phyloP scores from a whole-genome alignment of 2,888 invertebrate genomes.

The Venustoraphidia nigricollis region DNA sequence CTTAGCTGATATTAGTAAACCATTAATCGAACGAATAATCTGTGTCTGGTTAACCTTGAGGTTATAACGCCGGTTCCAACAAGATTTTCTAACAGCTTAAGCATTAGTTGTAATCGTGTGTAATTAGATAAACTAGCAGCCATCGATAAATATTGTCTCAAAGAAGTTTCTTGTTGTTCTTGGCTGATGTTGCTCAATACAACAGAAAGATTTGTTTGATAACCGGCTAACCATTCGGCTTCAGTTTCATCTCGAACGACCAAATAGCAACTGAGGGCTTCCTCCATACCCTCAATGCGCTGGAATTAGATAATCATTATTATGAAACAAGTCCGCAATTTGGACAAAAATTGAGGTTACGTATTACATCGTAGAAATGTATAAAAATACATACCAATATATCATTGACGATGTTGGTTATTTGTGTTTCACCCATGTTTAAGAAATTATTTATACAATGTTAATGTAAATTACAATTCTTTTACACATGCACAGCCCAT shows the following conservation, averaged over 20 bases:
- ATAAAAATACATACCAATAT: slow-evolving; percentile 20
- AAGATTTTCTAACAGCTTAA: slow-evolving; percentile 58
- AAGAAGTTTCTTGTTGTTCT: slow-evolving; percentile 59
- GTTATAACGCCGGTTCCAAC: slow-evolving; percentile 58
- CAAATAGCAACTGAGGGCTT: slow-evolving; percentile 78
- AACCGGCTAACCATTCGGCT: slow-evolving; percentile 46
- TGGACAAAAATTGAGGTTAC: neutral
- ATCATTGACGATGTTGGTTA: slow-evolving; percentile 47
- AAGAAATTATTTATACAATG: no score
- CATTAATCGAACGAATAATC: no score
- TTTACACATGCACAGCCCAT: no score
- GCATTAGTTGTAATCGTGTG: slow-evolving; percentile 57
- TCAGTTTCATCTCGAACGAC: slow-evolving; percentile 57
- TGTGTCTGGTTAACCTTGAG: slow-evolving; percentile 41
- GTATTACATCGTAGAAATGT: neutral
- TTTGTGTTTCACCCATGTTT: slow-evolving; percentile 45
- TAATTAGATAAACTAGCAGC: slow-evolving; percentile 60
- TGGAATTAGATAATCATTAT: slow-evolving; percentile 22
- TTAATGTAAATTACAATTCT: no score
- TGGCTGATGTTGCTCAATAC: slow-evolving; percentile 28
- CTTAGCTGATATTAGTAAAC: no score
- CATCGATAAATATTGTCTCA: slow-evolving; percentile 58
- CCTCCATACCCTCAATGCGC: slow-evolving; percentile 73
- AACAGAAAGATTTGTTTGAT: slow-evolving; percentile 49
- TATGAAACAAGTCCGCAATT: no score